A percentile compares a stretch with the other conserved stretches of the same genome.
These are phyloP conservation scores for Ladona fulva DNA, from an alignment of 1,140 invertebrate species.

Conservation along the genomic window DNA sequence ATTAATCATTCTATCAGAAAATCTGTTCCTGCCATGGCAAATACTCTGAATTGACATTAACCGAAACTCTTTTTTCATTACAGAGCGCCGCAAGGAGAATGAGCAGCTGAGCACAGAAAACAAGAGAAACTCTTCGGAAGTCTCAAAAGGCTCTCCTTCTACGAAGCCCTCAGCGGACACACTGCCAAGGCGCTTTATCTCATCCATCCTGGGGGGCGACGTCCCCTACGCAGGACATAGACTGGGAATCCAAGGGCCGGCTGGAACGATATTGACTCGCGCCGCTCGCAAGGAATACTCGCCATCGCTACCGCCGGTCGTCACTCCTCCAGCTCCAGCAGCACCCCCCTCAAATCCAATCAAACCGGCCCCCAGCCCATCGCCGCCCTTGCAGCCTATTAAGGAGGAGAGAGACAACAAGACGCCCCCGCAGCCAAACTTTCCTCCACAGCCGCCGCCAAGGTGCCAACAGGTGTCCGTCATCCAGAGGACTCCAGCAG, in stretches of 20 bases:
- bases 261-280: constrained; percentile 58
- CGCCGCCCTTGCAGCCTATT: constrained; percentile 72
- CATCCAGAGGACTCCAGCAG: constrained; percentile 66
- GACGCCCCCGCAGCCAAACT: constrained; percentile 39
- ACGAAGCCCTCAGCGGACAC: constrained; percentile 23
- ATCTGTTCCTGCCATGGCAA: too few relatives aligned
- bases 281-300: constrained; percentile 67
- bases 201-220: constrained; percentile 64
- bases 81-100: constrained; percentile 39
- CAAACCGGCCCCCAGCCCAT: constrained; percentile 38
- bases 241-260: neutral
- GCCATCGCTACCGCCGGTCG: neutral
- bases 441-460: constrained; percentile 21
- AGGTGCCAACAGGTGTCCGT: constrained; percentile 55
- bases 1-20: too few relatives aligned
- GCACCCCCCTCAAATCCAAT: constrained; percentile 13
- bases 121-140: neutral
- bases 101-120: constrained; percentile 22
- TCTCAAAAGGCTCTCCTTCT: neutral
- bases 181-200: constrained; percentile 57
- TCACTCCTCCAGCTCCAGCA: constrained; percentile 13
- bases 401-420: constrained; percentile 37
- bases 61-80: constrained; percentile 16
- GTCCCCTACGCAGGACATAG: constrained; percentile 58
- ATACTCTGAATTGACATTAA: too few relatives aligned